phyloP scores from a whole-genome alignment of 2,113 vertebrate species.

The Phaethon lepturus region DNA sequence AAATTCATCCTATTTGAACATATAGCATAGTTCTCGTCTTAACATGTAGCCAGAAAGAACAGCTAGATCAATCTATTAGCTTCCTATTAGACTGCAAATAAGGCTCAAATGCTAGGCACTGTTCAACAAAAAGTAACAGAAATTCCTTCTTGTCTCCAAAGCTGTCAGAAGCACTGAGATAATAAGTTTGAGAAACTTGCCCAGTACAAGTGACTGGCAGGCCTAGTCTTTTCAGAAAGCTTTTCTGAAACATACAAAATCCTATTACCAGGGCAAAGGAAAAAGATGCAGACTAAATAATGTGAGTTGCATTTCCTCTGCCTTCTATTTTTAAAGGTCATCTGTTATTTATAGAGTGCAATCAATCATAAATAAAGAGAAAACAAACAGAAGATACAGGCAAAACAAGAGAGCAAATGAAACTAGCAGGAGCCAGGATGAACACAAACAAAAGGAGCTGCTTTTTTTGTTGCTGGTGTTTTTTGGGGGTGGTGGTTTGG shows the following conservation, averaged over 20 bases:
- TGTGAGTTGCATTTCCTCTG: not conserved
- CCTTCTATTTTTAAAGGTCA: not conserved
- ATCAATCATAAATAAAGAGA: not conserved
- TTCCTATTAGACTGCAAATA: not conserved
- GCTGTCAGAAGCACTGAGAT: not conserved
- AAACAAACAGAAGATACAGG: not conserved
- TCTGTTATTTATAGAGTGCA: not conserved
- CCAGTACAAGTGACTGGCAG: not conserved
- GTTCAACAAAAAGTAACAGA: not conserved
- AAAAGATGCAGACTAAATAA: not conserved
- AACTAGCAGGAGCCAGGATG: not conserved
- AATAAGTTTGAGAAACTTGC: not conserved
- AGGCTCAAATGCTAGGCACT: not conserved
- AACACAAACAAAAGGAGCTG: not conserved
- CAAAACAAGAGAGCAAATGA: not conserved
- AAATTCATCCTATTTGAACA: not conserved
- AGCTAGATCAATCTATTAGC: not conserved
- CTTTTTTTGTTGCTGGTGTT: accelerated
- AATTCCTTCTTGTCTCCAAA: not conserved
- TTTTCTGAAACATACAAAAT: not conserved
- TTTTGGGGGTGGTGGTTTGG: not conserved
- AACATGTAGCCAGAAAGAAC: not conserved
- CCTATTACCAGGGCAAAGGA: not conserved
- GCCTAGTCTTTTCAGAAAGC: not conserved
- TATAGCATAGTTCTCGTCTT: not conserved